Evolutionary conservation across 2,797 vertebrate species (phyloP), one percentile per base, ranked within the genome.

Genomic region (Argyrosomus regius): DNA sequence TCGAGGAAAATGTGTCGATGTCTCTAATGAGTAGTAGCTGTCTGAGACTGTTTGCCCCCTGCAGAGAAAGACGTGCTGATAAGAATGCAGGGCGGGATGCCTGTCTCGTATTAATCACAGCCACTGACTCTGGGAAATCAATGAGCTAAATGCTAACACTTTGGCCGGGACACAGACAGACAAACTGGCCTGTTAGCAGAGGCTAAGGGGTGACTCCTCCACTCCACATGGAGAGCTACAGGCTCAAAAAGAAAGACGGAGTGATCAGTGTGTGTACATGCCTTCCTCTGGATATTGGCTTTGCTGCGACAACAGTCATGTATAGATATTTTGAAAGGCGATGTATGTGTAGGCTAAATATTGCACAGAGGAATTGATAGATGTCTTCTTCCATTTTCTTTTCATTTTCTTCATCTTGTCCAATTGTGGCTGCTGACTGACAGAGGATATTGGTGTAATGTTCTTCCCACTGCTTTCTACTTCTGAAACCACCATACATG

Each of bases 71-170:
- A 73, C 71, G 3, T 59, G 80, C 71, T 70, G 75, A 84, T 87
- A 73, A 24, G 77, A 69, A 89, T 84, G 72, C 82, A 75, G 81
- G 71, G 52, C 58, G 22, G 57, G n/a, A 53, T 52, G 72, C 43
- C 73, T 65, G 71, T 78, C 82, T 87, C 1, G 45, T 89, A 88
- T 91, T 91, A 91, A 91, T 88, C 79, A 80, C 85, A 72, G 78
- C 31, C 18, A 82, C 86, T 78, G 81, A 87, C 78, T 79, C 78
- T 24, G 80, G 80, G 80, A 90, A 92, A 90, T 94, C 91, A 85
- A 91, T 91, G 78, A 72, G 68, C 78, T 84, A 85, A 87, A 89
- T 70, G 85, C 70, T 87, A 77, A 76, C 77, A 75, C 83, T 87
- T 77, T 84, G 71, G 79, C 81, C 12, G 7, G 50, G 70, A 87